Base-by-base conservation (phyloP, 2,888 invertebrate genomes). In the Callosobruchus maculatus region DNA sequence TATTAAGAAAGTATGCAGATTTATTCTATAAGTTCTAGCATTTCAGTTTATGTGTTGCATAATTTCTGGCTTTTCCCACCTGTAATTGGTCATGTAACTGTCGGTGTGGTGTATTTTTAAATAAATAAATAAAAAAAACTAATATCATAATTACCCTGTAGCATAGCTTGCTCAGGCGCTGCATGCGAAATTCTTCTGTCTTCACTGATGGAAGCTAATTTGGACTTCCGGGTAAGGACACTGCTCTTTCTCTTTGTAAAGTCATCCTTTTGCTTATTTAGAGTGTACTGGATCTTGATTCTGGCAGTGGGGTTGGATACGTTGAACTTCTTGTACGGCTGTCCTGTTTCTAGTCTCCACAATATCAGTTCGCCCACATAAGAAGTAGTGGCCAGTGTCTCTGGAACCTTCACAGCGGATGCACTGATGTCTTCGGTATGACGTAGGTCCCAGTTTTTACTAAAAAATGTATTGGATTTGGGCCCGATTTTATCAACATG, bases 271-370 rank as follows among this genome's bases (percentile, higher is more conserved):
- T 78, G 79, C 76, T 82, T 77, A n/a, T 77, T 76, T n/a, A 88
- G 88, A 82, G 81, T 88, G 85, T 89, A 90, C 77, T 87, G 85
- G 85, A 91, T 88, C 85, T 91, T 90, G 79, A 91, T 90, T 74
- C 90, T 88, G 77, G 88, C 84, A 78, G 87, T 89, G 3, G 91
- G 91, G 81, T 91, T 89, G 77, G 88, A 88, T 78, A 91, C 90
- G 74, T 85, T 84, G 78, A 84, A 86, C 74, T 85, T 84, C 77
- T 85, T 87, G 74, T 92, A 93, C 0, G 94, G 92, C 84, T 94
- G 93, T 0, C 94, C 94, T 0, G 95, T 95, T 86, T 95, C 94
- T 73, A 95, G 87, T 78, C 92, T 91, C 95, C 96, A 96, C 78
- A 96, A 89, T 22, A 95, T 88, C 71, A 96, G 88, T 85, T 95